Base-by-base conservation (phyloP, 2,888 invertebrate species). In the Stegophylla sp. region DNA sequence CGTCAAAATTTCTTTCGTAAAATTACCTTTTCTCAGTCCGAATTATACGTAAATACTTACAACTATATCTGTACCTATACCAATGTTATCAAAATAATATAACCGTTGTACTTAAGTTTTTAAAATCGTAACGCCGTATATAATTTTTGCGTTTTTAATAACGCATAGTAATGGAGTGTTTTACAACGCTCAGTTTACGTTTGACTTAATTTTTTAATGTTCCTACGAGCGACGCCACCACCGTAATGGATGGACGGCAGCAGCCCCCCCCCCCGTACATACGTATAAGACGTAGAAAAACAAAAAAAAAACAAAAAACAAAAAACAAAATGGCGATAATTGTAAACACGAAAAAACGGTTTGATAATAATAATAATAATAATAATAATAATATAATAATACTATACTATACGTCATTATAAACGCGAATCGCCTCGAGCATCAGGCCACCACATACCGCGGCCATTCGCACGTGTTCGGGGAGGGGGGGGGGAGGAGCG, bases 381-480 rank as follows among this genome's bases (percentile, higher is more conserved):
- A 10, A 3, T 56, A 20, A 56, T 56, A 20, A 56, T 45, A 7
- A 3, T 34, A 34, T 7, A 34, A 34, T 34, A 7, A 5, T 34
- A 34, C 7, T 34, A 34, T 34, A 34, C 34, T 34, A 34, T 34
- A 34, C 7, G 34, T 34, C 7, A 34, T 34, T 7, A 34, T 45
- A 45, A n/a, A n/a, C 45, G 12, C 20, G 74, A 12, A 26, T 7
- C 20, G 41, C 64, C 75, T 41, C n/a, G 3, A 53, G 64, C 64
- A 10, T 28, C 66, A 26, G 17, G 10, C 20, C 9, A 10, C 34
- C 17, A 5, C 15, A 41, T 23, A 5, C 17, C 61, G 61, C 75
- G 48, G 79, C 69, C 66, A 69, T 79, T 79, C 79, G 79, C 79
- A 61, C 79, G 79, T 61, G 71, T 79, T 61, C 61, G 23, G 71